Conservation (phyloP, 2,888 invertebrate species). For the Rhimphoctona megacephalus region DNA sequence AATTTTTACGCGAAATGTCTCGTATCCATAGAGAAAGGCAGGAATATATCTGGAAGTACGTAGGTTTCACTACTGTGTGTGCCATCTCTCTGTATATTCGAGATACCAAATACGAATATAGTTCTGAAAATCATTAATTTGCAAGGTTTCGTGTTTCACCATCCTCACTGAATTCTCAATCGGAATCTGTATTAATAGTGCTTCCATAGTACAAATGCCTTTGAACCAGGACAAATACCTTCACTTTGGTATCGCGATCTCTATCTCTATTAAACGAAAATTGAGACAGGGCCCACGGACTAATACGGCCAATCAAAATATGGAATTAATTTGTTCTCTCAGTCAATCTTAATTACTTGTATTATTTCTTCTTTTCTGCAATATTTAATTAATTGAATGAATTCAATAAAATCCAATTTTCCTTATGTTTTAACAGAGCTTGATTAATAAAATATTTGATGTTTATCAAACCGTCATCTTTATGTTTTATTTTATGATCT, state of each 20-base stretch:
- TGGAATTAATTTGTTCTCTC: not conserved
- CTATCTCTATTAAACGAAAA: not conserved
- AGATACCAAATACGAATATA: not conserved
- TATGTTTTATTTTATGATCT: not conserved
- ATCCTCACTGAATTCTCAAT: conserved; percentile 4
- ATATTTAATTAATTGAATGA: not conserved
- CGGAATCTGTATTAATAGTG: conserved; percentile 15
- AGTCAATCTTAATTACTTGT: not conserved
- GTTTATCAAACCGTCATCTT: not conserved
- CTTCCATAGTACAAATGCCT: conserved; percentile 4
- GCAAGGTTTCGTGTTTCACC: conserved; percentile 24
- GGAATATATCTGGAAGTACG: not conserved
- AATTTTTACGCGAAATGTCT: not conserved
- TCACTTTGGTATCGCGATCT: not conserved
- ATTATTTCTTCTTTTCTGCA: not conserved
- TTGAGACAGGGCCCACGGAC: not conserved
- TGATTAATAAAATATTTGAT: not conserved
- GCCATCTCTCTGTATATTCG: not conserved
- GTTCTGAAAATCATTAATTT: conserved; percentile 15
- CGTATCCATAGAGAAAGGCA: not conserved
- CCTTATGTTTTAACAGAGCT: not conserved
- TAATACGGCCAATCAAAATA: not conserved
- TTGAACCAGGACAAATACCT: not conserved
- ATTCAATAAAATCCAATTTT: not conserved
- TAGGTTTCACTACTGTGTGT: not conserved